Base-by-base conservation (phyloP, 2,888 invertebrate species). In the Acronicta leporina region DNA sequence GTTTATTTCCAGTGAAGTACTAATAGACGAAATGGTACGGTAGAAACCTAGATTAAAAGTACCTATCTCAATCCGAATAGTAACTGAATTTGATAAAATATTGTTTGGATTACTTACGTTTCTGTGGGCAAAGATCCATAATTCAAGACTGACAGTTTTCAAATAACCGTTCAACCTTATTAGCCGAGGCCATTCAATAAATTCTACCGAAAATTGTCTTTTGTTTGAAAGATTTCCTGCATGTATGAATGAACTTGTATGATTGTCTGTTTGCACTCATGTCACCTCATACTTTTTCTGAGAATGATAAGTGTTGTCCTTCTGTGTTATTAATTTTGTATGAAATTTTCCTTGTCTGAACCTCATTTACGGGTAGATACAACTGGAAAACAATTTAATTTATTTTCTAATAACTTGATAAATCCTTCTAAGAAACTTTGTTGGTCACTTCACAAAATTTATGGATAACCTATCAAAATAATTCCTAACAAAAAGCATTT, bases 231-330 rank as follows among this genome's bases (percentile, higher is more conserved):
- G 73, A 60, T 51, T 35, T 56, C 49, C 43, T 48, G 68, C 70
- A 73, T 67, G 78, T 62, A 51, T 67, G 75, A 35, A 55, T 56
- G 56, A 51, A 58, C 46, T 54, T 57, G 63, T 64, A 57, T 66
- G 78, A 62, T 43, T 67, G 63, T 33, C 33, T 33, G 11, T 38
- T 68, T 65, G 62, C 64, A 15, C 65, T 77, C 77, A 78, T 75
- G 57, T 68, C 76, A 78, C 56, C 76, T 68, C 76, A 78, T 75
- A 64, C 65, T 69, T 68, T 77, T 65, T 68, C 64, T 58, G 71
- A 64, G 75, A 76, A 77, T 74, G 75, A 59, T 76, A 49, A 51
- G 55, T 76, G 69, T 75, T 75, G 70, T 73, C 14, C 42, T 68
- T 63, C 47, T 16, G 63, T 68, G 76, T 73, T 60, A 65, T 56